Evolutionary conservation across 2,113 vertebrate genomes (phyloP).

Genomic region (Scomber colias): DNA sequence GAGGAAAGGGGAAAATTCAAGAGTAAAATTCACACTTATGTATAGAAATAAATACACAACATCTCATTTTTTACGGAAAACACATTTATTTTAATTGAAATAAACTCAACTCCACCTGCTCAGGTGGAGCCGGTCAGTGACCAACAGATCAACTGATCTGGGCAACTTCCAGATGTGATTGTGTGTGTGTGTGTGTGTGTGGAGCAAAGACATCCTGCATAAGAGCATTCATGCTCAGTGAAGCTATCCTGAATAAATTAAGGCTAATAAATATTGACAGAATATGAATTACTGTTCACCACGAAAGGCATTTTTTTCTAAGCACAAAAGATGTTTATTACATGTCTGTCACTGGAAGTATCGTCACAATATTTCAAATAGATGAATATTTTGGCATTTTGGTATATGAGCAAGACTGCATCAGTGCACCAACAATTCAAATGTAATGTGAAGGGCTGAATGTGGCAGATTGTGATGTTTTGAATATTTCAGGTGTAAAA

Average conservation of each 20-base stretch:
- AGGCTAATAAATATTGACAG: slow-evolving; percentile 5
- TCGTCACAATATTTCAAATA: neutral
- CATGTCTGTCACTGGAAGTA: neutral
- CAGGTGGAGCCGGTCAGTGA: neutral
- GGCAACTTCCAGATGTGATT: neutral
- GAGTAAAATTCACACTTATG: neutral
- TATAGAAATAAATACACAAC: neutral
- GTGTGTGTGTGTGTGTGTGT: neutral
- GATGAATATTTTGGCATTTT: too few species aligned
- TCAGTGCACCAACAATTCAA: neutral
- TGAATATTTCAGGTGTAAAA: too few species aligned
- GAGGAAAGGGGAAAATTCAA: neutral
- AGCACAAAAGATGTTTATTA: neutral
- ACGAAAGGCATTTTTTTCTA: neutral
- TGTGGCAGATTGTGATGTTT: too few species aligned
- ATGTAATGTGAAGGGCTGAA: too few species aligned
- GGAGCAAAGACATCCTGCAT: neutral
- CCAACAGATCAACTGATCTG: neutral
- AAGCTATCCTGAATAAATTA: neutral
- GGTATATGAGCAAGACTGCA: neutral
- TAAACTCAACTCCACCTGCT: neutral
- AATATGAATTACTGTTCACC: neutral
- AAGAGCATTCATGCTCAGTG: neutral
- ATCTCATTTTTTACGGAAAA: neutral
- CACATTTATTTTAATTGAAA: neutral